phyloP scores from a whole-genome alignment of 2,888 invertebrate species.

The Patella depressa region DNA sequence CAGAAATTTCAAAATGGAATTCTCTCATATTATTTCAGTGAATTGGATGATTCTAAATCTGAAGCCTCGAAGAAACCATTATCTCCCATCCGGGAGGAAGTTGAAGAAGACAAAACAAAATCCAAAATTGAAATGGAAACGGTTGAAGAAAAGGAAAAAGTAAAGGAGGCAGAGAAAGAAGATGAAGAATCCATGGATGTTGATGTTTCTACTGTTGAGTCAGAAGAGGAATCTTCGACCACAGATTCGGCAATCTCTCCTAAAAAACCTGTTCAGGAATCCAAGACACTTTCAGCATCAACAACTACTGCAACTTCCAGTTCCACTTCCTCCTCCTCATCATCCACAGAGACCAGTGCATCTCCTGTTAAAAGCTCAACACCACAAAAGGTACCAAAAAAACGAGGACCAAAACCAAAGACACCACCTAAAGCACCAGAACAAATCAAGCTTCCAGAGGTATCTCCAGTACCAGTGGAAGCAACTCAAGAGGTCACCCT shows the following conservation, averaged over 20 bases:
- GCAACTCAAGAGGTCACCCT: conserved; percentile 17
- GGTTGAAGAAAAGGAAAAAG: conserved; percentile 35
- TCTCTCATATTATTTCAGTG: not conserved
- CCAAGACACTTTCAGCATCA: not conserved
- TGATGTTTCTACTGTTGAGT: conserved; percentile 11
- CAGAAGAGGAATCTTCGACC: conserved; percentile 6
- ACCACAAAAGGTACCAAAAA: conserved; percentile 12
- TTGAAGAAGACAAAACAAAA: conserved; percentile 31
- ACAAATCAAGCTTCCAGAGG: conserved; percentile 3
- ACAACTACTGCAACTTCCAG: conserved; percentile 19
- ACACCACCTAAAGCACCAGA: conserved; percentile 20
- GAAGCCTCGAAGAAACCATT: conserved; percentile 24
- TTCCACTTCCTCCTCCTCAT: not conserved
- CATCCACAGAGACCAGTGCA: conserved; percentile 3
- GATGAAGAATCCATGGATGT: not conserved
- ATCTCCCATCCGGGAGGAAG: conserved; percentile 33
- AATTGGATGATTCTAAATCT: conserved; percentile 35
- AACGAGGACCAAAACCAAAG: conserved; percentile 7
- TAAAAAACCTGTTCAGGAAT: conserved; percentile 10
- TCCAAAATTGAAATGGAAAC: conserved; percentile 30
- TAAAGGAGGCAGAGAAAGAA: conserved; percentile 13
- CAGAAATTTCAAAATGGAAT: no score
- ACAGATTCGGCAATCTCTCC: not conserved
- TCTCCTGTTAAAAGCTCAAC: conserved; percentile 16
- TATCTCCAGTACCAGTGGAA: not conserved